Base-by-base conservation (phyloP, 2,113 vertebrate genomes). In the Varanus komodoensis region DNA sequence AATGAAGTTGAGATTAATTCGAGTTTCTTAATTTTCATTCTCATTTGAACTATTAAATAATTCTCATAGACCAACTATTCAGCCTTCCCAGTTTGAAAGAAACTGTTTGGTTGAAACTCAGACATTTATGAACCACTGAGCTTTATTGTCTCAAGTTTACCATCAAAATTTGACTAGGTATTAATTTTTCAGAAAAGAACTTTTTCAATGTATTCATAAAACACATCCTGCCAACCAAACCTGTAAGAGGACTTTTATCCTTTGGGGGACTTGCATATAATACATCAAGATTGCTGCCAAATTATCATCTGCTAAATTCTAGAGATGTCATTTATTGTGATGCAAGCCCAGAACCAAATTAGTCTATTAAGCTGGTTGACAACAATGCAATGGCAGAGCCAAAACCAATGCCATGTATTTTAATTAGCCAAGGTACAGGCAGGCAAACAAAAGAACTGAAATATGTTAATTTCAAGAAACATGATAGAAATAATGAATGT, bases 131-230 rank as follows among this genome's bases (percentile, higher is more conserved):
- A 78, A 52, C 32, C 7, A 0, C 1, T 77, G 1, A 80, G 68
- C 14, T 91, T 95, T 87, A 38, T 82, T 44, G 12, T 87, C 86
- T 79, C 92, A 94, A 91, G 0, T 15, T 50, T 68, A 23, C 73
- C 34, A 2, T n/a, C 71, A 79, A 84, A 89, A 0, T 92, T 32
- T 69, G 44, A 61, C 2, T 89, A 89, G 7, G 75, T 87, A 19
- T 81, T 57, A 6, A 75, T 23, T 83, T 90, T 29, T 71, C 80
- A 89, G 78, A 91, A 54, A 90, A 88, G 61, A 81, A n/a, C 1
- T 86, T 81, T 3, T 29, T 29, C 87, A 4, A 14, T 64, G 7
- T 87, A 38, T n/a, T 80, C 11, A 82, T 87, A 87, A 87, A 92
- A 90, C 52, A 88, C 77, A 74, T 1, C 1, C 15, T 87, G 3